Base-by-base conservation (phyloP, 2,113 vertebrate genomes). In the Malaclemys terrapin region DNA sequence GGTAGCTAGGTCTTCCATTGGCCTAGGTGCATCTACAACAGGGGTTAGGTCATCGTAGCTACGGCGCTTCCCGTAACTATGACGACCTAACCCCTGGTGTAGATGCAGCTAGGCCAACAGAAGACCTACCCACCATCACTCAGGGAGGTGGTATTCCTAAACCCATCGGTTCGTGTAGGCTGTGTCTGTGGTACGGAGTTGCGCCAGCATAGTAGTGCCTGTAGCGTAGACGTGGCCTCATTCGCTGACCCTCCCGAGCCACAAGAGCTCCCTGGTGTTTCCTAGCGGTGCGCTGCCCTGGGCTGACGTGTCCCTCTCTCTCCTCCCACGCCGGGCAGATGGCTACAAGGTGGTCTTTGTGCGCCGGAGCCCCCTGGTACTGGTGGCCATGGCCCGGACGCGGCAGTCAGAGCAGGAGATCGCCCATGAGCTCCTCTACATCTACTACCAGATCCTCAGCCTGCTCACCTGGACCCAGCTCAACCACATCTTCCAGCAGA, bases 371-470 rank as follows among this genome's bases (percentile, higher is more conserved):
- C 99, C 99, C 0, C 98, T 99, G 96, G 99, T 99, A 88, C 98
- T 99, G 96, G 99, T 99, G 95, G 99, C 99, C 0, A 99, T 99
- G 96, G 99, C 99, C 0, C 98, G 98, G 24, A 99, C 99, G 7
- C 98, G 89, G 84, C 99, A 99, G 97, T 99, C 99, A 0, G 99
- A 99, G 84, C 99, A 99, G 91, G 99, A 99, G 97, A 98, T 99
- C 13, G 98, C 99, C 16, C 99, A 99, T 1, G 99, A 99, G 97
- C 98, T 99, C 89, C 99, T 99, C 54, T 99, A 99, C 96, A 99
- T 99, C 97, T 99, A 99, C 98, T 99, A 99, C 97, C 99, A 99
- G 98, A 99, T 99, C 54, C 98, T 99, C 91, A 99, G 99, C 97
- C 98, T 99, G 87, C 99, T 99, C 3, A 99, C 99, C 0, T 98